Percentiles rank a stretch among this genome's conserved stretches.
phyloP scores from a whole-genome alignment of 2,888 invertebrate species.

The Lydus trimaculatus region DNA sequence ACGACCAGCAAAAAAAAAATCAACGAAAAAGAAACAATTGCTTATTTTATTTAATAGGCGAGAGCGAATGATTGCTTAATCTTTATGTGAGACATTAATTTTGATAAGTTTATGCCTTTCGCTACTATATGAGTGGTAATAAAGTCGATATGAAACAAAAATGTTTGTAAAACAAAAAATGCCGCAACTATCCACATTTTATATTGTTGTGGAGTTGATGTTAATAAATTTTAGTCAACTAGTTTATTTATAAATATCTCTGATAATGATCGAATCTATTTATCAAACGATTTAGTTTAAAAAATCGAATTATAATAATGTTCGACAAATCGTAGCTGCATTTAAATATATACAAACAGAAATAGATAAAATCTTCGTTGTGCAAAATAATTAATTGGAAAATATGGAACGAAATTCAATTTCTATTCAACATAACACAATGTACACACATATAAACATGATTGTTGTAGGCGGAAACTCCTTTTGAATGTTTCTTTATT shows the following conservation, averaged over 20 bases:
- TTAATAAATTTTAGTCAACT: neutral
- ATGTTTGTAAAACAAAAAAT: neutral
- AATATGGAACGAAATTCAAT: conserved; percentile 26
- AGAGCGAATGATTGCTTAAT: neutral
- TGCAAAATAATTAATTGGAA: conserved; percentile 29
- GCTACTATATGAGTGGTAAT: neutral
- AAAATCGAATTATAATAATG: neutral
- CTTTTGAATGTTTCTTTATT: neutral
- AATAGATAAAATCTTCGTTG: conserved; percentile 26
- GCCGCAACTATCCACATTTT: neutral
- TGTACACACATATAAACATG: neutral
- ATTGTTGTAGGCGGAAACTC: neutral
- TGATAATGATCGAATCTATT: neutral
- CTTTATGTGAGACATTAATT: neutral
- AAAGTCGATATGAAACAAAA: neutral
- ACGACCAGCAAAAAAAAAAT: neutral
- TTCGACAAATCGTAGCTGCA: conserved; percentile 1
- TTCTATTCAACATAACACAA: conserved; percentile 18
- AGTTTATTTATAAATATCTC: neutral
- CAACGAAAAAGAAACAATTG: neutral
- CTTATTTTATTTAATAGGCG: neutral
- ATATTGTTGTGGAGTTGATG: neutral
- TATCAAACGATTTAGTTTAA: neutral
- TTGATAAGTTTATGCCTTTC: neutral
- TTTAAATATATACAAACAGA: neutral